phyloP scores from a whole-genome alignment of 2,113 vertebrate species.

The Podarcis cretensis region DNA sequence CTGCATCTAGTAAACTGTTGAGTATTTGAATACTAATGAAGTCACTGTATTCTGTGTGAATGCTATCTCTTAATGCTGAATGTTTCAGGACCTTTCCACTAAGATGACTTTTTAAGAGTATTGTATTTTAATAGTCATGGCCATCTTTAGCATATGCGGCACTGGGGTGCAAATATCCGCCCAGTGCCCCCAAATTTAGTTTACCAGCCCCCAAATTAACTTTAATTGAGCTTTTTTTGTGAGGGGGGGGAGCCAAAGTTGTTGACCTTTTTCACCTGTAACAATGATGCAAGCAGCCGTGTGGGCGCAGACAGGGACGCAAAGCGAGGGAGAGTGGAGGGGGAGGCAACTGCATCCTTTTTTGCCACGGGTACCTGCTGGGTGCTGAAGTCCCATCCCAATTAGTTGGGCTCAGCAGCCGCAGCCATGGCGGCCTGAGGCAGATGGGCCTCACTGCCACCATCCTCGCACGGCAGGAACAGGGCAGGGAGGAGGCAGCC shows the following conservation, averaged over 20 bases:
- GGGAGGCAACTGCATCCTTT: neutral
- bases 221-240: no score
- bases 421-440: constrained; percentile 32
- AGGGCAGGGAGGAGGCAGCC: neutral
- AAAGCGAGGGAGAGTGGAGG: neutral
- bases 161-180: no score
- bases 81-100: neutral
- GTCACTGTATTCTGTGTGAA: constrained; percentile 24
- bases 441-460: neutral
- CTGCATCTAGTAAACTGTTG: constrained; percentile 34
- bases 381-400: constrained; percentile 95
- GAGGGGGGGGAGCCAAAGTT: no score
- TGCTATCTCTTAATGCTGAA: neutral
- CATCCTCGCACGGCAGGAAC: neutral
- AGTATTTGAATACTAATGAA: constrained; percentile 28
- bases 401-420: constrained; percentile 62
- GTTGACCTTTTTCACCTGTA: no score
- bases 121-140: neutral
- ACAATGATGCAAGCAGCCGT: neutral
- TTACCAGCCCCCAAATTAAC: no score
- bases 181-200: no score
- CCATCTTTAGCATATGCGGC: no score
- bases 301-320: neutral
- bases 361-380: constrained; percentile 85
- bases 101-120: neutral